A percentile compares a stretch with the other conserved stretches of the same genome.
Evolutionary conservation across 2,113 vertebrate genomes (phyloP).

Genomic region (Brachionichthys hirsutus): DNA sequence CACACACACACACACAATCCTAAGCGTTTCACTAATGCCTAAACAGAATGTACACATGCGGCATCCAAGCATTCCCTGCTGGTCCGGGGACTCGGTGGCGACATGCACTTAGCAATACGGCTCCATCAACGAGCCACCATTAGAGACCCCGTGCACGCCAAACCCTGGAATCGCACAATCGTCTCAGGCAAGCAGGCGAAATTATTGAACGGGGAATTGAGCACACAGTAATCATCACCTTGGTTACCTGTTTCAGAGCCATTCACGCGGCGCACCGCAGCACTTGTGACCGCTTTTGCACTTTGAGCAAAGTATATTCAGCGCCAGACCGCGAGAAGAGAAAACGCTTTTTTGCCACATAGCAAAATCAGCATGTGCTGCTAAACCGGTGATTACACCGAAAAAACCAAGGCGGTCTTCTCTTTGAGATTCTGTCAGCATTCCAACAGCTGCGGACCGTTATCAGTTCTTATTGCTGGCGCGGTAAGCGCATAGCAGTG

Average conservation of each 20-base stretch:
- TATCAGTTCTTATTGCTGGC: slow-evolving; percentile 15
- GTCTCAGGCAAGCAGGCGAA: slow-evolving; percentile 36
- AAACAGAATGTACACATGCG: slow-evolving; percentile 26
- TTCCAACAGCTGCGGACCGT: slow-evolving; percentile 29
- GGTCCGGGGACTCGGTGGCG: slow-evolving; percentile 36
- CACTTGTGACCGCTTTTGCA: slow-evolving; percentile 15
- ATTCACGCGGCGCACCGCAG: slow-evolving; percentile 6
- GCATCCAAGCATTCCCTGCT: slow-evolving; percentile 35
- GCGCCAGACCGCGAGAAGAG: neutral
- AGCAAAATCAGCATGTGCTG: slow-evolving; percentile 5
- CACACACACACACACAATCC: slow-evolving; percentile 11
- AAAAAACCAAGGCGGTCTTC: slow-evolving; percentile 21
- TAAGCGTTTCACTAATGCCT: slow-evolving; percentile 37
- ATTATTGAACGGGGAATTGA: slow-evolving; percentile 30
- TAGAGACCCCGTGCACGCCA: slow-evolving; percentile 58
- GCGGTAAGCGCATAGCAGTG: slow-evolving; percentile 21
- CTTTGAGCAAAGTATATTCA: slow-evolving; percentile 18
- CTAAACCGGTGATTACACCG: neutral
- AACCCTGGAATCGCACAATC: slow-evolving; percentile 47
- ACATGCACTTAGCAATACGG: slow-evolving; percentile 63
- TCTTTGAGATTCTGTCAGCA: slow-evolving; percentile 16
- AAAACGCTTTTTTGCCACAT: slow-evolving; percentile 17
- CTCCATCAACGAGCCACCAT: slow-evolving; percentile 65
- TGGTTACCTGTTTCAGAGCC: slow-evolving; percentile 21
- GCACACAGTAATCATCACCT: slow-evolving; percentile 24